A percentile compares a stretch with the other conserved stretches of the same genome.
phyloP scores from a whole-genome alignment of 1,140 invertebrate species.

The Diachasma alloeum region DNA sequence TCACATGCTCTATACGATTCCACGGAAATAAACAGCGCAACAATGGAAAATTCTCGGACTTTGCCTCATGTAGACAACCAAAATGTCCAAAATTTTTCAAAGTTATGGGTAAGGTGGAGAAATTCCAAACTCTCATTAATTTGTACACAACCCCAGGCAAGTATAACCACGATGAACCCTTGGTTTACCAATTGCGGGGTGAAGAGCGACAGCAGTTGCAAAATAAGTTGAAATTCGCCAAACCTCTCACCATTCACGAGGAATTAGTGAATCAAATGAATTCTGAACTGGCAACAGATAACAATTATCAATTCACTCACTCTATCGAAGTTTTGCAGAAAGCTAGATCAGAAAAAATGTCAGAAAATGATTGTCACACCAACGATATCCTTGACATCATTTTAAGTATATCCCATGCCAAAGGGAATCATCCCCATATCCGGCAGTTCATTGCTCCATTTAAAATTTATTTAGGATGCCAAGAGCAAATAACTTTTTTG shows the following conservation, averaged over 20 bases:
- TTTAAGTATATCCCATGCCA: no score
- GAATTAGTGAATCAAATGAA: background rate
- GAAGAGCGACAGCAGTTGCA: background rate
- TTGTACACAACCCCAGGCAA: background rate
- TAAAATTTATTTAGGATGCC: no score
- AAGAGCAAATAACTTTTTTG: no score
- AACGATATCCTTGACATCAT: background rate
- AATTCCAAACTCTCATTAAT: background rate
- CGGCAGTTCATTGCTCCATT: background rate
- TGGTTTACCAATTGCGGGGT: constrained; percentile 11
- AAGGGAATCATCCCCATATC: background rate
- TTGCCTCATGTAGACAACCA: constrained; percentile 3
- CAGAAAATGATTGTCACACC: background rate
- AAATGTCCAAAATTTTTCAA: background rate
- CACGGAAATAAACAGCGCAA: background rate
- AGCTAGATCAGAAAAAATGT: background rate
- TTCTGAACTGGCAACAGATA: background rate
- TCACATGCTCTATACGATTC: background rate
- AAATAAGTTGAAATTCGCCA: background rate
- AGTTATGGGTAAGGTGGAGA: background rate
- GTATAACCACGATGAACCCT: background rate
- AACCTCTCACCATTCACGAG: background rate
- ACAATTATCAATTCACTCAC: constrained; percentile 1
- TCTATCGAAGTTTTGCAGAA: background rate
- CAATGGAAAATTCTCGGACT: constrained; percentile 5